These are phyloP conservation scores for Crocallis elinguaria DNA, from an alignment of 2,888 invertebrate genomes.

Conservation along the genomic window DNA sequence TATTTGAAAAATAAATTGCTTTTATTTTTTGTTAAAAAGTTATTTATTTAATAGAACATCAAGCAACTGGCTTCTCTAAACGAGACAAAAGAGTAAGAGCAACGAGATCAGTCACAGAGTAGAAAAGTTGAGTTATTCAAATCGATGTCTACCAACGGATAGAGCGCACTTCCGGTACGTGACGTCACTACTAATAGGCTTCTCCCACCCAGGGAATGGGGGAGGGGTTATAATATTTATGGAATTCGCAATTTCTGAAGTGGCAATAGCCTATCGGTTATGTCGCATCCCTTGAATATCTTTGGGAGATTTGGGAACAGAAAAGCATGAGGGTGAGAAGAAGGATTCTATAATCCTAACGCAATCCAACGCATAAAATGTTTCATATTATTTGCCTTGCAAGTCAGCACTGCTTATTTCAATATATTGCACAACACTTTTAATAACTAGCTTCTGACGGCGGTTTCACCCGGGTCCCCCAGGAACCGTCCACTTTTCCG, in stretches of 20 bases:
- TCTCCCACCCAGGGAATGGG: neutral
- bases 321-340: neutral
- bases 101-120: neutral
- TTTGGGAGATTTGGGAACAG: slow-evolving; percentile 1
- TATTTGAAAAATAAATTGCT: no score
- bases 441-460: no score
- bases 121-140: slow-evolving; percentile 9
- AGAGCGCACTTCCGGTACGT: slow-evolving; percentile 20
- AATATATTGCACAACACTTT: no score
- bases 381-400: no score
- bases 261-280: slow-evolving; percentile 16
- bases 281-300: neutral
- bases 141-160: slow-evolving; percentile 12
- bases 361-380: no score
- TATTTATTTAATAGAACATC: no score
- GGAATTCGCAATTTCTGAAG: slow-evolving; percentile 13
- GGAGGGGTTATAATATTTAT: neutral
- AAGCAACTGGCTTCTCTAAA: neutral
- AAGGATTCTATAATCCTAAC: no score
- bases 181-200: slow-evolving; percentile 4
- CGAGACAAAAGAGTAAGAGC: neutral
- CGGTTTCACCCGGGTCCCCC: no score
- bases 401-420: no score
- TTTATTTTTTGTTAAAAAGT: no score
- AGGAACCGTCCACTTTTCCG: no score